phyloP scores from a whole-genome alignment of 2,797 vertebrate species.

The Podargus strigoides region DNA sequence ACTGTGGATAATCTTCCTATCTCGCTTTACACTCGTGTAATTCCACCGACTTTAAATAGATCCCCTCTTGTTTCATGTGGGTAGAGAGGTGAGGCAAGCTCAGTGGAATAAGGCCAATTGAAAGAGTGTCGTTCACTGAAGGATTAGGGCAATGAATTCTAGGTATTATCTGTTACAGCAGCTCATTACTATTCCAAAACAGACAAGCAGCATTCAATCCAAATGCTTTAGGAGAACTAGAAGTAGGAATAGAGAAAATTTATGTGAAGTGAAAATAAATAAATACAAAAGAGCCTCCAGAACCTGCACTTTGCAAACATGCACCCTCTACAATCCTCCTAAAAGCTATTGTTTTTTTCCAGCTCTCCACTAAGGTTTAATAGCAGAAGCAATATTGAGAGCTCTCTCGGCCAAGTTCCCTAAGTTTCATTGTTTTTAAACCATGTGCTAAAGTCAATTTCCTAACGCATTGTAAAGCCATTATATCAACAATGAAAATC shows the following conservation, averaged over 20 bases:
- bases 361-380: not conserved
- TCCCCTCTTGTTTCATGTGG: not conserved
- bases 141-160: not conserved
- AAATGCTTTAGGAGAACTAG: not conserved
- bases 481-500: not conserved
- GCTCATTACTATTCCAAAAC: conserved; percentile 32
- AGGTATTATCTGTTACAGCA: not conserved
- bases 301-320: not conserved
- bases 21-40: not conserved
- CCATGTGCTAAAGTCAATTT: not conserved
- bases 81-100: not conserved
- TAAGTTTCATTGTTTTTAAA: not conserved
- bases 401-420: not conserved
- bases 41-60: not conserved
- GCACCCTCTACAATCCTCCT: not conserved
- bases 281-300: not conserved
- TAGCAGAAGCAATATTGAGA: not conserved
- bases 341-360: not conserved
- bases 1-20: not conserved
- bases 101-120: not conserved
- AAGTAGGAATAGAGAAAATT: not conserved
- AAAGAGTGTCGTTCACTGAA: not conserved
- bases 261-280: not conserved
- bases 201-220: not conserved
- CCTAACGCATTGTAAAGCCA: not conserved